Conservation (phyloP, 2,797 vertebrate genomes). For the Champsocephalus esox region DNA sequence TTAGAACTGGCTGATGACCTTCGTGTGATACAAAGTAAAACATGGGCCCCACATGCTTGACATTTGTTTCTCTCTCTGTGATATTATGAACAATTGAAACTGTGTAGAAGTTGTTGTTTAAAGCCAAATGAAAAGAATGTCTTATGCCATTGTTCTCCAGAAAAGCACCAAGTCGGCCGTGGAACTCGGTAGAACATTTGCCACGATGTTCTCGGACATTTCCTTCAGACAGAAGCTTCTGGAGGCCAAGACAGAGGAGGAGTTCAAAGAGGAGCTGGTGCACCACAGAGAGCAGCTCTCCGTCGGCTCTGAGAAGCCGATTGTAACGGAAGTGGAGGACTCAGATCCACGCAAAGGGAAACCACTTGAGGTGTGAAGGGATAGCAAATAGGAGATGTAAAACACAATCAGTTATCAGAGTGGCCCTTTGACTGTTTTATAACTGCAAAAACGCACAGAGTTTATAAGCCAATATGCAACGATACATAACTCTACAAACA, state of each 20-base stretch:
- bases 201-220: slow-evolving; percentile 95
- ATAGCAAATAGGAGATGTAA: neutral
- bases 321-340: slow-evolving; percentile 78
- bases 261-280: slow-evolving; percentile 94
- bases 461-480: neutral
- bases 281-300: slow-evolving; percentile 89
- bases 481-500: slow-evolving; percentile 2
- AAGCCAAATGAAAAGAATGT: neutral
- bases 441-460: neutral
- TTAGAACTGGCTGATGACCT: neutral
- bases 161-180: slow-evolving; percentile 96
- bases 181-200: slow-evolving; percentile 92
- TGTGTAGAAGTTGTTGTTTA: neutral
- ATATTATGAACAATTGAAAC: neutral
- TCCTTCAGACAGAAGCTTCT: slow-evolving; percentile 93
- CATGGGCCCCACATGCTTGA: too few species aligned
- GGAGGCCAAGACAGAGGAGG: slow-evolving; percentile 90
- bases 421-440: neutral
- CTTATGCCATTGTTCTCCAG: slow-evolving; percentile 68
- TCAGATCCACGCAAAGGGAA: slow-evolving; percentile 81
- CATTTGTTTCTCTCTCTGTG: too few species aligned
- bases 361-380: slow-evolving; percentile 81
- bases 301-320: slow-evolving; percentile 68
- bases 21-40: neutral
- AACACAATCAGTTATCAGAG: slow-evolving; percentile 6